These are phyloP conservation scores for Phaethon lepturus DNA, from an alignment of 2,113 vertebrate species.

Conservation along the genomic window DNA sequence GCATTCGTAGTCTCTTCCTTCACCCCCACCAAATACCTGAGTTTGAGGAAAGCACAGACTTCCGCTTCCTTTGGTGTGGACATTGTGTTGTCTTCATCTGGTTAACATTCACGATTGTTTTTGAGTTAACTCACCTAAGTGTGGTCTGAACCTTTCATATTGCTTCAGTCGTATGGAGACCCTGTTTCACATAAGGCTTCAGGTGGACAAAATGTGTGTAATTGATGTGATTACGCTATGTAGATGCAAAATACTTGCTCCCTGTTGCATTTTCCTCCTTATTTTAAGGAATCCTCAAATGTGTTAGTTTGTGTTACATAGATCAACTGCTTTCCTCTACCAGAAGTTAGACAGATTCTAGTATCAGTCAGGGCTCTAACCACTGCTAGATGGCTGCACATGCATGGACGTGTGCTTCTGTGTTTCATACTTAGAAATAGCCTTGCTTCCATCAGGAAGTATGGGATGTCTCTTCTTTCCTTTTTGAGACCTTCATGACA, in stretches of 20 bases:
- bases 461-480: not conserved
- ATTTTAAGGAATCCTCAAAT: not conserved
- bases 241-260: not conserved
- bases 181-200: not conserved
- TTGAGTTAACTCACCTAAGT: not conserved
- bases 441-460: not conserved
- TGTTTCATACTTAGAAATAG: not conserved
- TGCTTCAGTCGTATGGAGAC: not conserved
- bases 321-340: not conserved
- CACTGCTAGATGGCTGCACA: not conserved
- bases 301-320: accelerated
- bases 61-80: not conserved
- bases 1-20: not conserved
- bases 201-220: not conserved
- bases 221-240: not conserved
- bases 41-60: not conserved
- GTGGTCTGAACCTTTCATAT: not conserved
- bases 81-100: not conserved
- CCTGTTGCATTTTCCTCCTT: not conserved
- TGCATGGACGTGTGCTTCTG: not conserved
- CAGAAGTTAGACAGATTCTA: not conserved
- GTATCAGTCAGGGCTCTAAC: not conserved
- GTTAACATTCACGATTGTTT: not conserved
- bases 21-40: not conserved
- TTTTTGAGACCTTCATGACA: not conserved